These are phyloP conservation scores for Sebastolobus altivelis DNA, from an alignment of 2,797 vertebrate genomes.

Conservation along the genomic window DNA sequence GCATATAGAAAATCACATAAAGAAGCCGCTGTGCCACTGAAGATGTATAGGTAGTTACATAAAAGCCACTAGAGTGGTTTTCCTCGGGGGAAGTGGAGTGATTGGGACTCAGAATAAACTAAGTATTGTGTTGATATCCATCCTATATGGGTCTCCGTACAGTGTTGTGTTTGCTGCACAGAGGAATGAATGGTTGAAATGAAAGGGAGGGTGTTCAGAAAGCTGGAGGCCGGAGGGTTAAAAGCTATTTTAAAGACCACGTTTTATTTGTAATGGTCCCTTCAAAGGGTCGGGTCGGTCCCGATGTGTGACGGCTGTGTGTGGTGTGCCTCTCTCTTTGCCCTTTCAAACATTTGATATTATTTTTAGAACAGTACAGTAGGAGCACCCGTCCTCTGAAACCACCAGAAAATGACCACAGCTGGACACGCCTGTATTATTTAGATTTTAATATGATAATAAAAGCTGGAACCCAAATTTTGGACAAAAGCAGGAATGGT, in stretches of 20 bases:
- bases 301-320: constrained; percentile 1
- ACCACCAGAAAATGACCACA: neutral
- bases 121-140: neutral
- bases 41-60: neutral
- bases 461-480: neutral
- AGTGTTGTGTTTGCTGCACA: constrained; percentile 25
- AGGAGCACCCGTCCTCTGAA: neutral
- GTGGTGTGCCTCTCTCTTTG: constrained; percentile 29
- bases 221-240: constrained; percentile 36
- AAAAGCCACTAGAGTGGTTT: neutral
- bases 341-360: constrained; percentile 54
- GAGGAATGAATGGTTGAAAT: neutral
- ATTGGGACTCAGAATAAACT: neutral
- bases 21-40: neutral
- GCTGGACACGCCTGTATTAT: neutral
- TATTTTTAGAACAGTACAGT: constrained; percentile 52
- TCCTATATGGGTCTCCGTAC: neutral
- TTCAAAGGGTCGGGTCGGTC: constrained; percentile 50
- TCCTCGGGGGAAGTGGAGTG: neutral
- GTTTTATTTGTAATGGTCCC: constrained; percentile 50
- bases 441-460: constrained; percentile 2
- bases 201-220: neutral
- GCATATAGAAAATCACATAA: constrained; percentile 20
- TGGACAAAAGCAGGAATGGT: neutral
- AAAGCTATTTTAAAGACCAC: constrained; percentile 53